These are phyloP conservation scores for Zaprionus camerounensis DNA, from an alignment of 1,140 invertebrate species.

Conservation along the genomic window DNA sequence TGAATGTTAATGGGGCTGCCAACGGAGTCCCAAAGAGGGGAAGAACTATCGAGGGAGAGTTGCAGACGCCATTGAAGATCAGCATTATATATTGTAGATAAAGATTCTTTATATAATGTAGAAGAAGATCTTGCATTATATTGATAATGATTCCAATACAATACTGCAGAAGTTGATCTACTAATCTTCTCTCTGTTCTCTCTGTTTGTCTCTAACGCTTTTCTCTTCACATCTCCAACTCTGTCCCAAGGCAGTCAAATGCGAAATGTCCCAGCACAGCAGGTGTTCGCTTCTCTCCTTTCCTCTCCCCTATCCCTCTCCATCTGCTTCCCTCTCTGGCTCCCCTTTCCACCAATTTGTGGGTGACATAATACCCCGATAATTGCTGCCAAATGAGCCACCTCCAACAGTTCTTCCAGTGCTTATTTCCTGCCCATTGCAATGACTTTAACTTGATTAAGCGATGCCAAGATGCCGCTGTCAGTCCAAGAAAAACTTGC, in stretches of 20 bases:
- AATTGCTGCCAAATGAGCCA: constrained; percentile 64
- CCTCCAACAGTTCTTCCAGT: constrained; percentile 45
- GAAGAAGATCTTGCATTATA: no score
- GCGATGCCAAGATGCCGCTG: constrained; percentile 14
- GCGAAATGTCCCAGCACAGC: constrained; percentile 55
- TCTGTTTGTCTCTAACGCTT: no score
- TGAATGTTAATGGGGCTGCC: constrained; percentile 34
- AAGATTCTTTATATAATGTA: no score
- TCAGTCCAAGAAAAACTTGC: constrained; percentile 16
- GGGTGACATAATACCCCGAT: constrained; percentile 69
- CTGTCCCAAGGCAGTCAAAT: constrained; percentile 27
- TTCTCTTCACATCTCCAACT: background rate
- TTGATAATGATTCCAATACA: no score
- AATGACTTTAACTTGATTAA: constrained; percentile 54
- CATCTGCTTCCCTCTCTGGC: no score
- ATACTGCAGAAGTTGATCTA: no score
- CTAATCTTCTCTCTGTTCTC: no score
- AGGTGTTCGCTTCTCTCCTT: constrained; percentile 39
- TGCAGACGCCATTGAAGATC: background rate
- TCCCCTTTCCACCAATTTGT: background rate
- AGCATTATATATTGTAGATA: no score
- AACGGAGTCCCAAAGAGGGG: background rate
- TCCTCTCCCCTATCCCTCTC: background rate
- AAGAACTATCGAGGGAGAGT: background rate
- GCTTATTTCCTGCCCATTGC: background rate